Evolutionary conservation across 1,140 invertebrate genomes (phyloP).

Genomic region (Tyrophagus putrescentiae): DNA sequence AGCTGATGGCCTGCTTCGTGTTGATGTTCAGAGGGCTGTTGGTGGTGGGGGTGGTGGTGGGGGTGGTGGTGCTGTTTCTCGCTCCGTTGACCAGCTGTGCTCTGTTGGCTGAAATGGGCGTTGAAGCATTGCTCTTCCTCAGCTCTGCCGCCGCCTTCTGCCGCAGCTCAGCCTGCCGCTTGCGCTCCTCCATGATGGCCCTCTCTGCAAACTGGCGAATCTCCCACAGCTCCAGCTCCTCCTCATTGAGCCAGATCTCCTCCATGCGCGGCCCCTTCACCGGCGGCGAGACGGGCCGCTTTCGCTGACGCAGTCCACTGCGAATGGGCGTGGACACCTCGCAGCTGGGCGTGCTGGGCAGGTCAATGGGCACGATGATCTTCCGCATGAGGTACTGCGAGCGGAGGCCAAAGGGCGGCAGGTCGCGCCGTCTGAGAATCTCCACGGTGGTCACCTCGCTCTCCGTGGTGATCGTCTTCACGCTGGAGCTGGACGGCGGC

Average conservation of each 20-base stretch:
- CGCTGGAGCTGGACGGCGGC: conserved; percentile 58
- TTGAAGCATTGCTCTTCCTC: conserved; percentile 51
- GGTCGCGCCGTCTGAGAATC: conserved; percentile 70
- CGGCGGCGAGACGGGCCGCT: conserved; percentile 52
- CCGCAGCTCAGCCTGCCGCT: conserved; percentile 37
- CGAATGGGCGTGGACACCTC: conserved; percentile 78
- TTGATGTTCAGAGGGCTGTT: conserved; percentile 28
- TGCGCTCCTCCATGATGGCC: conserved; percentile 28
- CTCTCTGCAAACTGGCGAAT: conserved; percentile 88
- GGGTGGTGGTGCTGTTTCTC: no score
- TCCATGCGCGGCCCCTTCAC: conserved; percentile 66
- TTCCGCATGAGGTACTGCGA: conserved; percentile 83
- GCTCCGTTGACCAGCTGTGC: conserved; percentile 46
- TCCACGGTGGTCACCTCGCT: conserved; percentile 88
- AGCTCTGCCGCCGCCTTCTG: conserved; percentile 83
- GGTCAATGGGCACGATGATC: conserved; percentile 82
- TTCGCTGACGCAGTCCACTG: conserved; percentile 71
- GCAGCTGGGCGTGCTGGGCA: conserved; percentile 76
- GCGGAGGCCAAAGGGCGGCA: conserved; percentile 68
- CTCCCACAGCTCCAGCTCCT: conserved; percentile 89
- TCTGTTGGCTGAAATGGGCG: no score
- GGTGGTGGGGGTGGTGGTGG: no score
- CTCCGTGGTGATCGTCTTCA: conserved; percentile 87
- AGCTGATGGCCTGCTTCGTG: conserved; percentile 27
- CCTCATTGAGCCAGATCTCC: conserved; percentile 90